phyloP scores from a whole-genome alignment of 2,888 invertebrate species.

The Odontomyia ornata region DNA sequence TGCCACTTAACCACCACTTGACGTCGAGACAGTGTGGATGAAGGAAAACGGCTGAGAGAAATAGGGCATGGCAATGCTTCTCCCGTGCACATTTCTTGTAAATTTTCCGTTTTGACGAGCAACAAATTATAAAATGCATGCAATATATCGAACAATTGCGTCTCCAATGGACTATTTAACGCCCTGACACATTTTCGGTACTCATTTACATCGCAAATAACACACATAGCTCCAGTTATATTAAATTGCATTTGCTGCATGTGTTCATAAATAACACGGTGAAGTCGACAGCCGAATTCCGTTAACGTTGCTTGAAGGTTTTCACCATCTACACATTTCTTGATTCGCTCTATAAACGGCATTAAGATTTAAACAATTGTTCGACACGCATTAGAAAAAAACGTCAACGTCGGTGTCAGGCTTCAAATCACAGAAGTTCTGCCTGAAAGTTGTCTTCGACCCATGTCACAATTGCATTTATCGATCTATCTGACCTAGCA shows the following conservation, averaged over 20 bases:
- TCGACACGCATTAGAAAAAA: constrained; percentile 78
- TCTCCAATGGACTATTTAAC: constrained; percentile 78
- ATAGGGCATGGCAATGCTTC: too few relatives aligned
- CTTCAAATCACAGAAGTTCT: constrained; percentile 93
- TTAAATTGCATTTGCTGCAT: constrained; percentile 94
- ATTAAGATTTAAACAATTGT: constrained; percentile 86
- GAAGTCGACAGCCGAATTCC: constrained; percentile 91
- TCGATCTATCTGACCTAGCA: constrained; percentile 83
- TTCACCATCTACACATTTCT: constrained; percentile 87
- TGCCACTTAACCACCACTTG: too few relatives aligned
- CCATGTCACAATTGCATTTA: constrained; percentile 91
- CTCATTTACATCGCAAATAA: constrained; percentile 97
- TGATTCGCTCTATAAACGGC: constrained; percentile 78
- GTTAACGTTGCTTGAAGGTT: constrained; percentile 86
- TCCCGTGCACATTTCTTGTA: constrained; percentile 93
- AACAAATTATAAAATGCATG: constrained; percentile 96
- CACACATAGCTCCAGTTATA: constrained; percentile 95
- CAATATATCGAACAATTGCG: constrained; percentile 91
- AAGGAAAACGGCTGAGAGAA: too few relatives aligned
- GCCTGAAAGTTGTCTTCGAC: constrained; percentile 86
- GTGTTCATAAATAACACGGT: constrained; percentile 93
- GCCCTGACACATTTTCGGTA: constrained; percentile 87
- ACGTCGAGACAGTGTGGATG: too few relatives aligned
- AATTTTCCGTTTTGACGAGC: constrained; percentile 93
- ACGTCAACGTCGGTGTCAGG: constrained; percentile 87